These are phyloP conservation scores for Barnardius zonarius DNA, from an alignment of 2,113 vertebrate species.

Conservation along the genomic window DNA sequence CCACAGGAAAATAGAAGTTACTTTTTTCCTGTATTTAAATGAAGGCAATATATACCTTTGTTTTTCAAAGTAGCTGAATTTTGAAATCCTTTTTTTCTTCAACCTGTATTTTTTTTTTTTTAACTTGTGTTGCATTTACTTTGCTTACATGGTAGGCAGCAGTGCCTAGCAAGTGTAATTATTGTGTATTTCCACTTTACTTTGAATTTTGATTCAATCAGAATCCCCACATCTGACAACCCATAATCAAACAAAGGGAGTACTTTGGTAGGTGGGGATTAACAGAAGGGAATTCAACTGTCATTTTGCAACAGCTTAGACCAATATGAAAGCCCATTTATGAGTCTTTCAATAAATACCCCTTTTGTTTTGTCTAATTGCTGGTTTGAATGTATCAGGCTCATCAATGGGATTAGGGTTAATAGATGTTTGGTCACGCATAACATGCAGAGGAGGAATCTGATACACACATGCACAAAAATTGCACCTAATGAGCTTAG, in stretches of 20 bases:
- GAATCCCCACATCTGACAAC: slow-evolving; percentile 77
- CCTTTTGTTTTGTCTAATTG: slow-evolving; percentile 88
- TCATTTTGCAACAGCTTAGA: slow-evolving; percentile 75
- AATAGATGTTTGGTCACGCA: slow-evolving; percentile 91
- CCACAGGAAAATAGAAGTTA: neutral
- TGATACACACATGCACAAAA: slow-evolving; percentile 79
- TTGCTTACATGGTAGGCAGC: slow-evolving; percentile 62
- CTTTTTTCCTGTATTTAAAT: neutral
- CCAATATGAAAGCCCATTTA: slow-evolving; percentile 81
- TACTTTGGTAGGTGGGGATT: slow-evolving; percentile 74
- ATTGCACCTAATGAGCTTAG: slow-evolving; percentile 88
- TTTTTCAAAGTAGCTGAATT: slow-evolving; percentile 1
- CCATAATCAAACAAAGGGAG: slow-evolving; percentile 81
- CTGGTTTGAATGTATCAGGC: slow-evolving; percentile 84
- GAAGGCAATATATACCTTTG: neutral
- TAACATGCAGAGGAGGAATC: slow-evolving; percentile 84
- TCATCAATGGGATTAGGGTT: slow-evolving; percentile 86
- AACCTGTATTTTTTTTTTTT: slow-evolving; percentile 2
- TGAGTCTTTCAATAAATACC: slow-evolving; percentile 83
- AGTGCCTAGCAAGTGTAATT: slow-evolving; percentile 70
- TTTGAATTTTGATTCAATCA: slow-evolving; percentile 77
- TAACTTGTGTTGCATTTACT: slow-evolving; percentile 19
- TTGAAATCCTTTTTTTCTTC: slow-evolving; percentile 18
- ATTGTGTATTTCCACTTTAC: slow-evolving; percentile 76
- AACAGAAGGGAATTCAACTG: slow-evolving; percentile 79